Evolutionary conservation across 2,113 vertebrate genomes (phyloP), one percentile per base, ranked within the genome.

Genomic region (Oncorhynchus mykiss): DNA sequence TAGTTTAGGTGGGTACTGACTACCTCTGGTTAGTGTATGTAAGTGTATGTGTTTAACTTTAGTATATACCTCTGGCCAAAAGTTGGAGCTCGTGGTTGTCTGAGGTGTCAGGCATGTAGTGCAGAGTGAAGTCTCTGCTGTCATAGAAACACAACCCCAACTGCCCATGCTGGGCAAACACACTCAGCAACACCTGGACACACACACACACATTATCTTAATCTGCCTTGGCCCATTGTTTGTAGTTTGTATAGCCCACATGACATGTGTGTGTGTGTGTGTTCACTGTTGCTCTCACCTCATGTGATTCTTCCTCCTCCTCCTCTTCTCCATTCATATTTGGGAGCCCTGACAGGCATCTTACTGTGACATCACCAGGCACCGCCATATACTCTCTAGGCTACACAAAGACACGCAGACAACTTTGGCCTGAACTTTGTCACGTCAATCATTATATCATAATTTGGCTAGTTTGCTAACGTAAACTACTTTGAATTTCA

Each of bases 101-200:
- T 57, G 93, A 90, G 54, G 86, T 83, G 54, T 98, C 97, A 16
- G 90, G 86, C 97, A 99, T 97, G 67, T 94, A 96, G 84, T 96
- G 92, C 67, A 98, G 59, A 14, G 91, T 91, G 27, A 91, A 96
- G 65, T 97, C 94, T 78, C 88, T 92, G n/a, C 92, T 94, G 82
- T 97, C 93, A 72, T 98, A 99, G 48, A 96, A 99, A 79, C 95
- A 92, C 60, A 98, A 85, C 31, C 96, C 96, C 68, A 99, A 82
- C 74, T 93, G 87, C 14, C 94, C 94, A 16, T 93, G 90, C 64
- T 95, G 93, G 81, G 93, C 95, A 78, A 98, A 70, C 69, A 96
- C 91, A 89, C 95, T 96, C 76, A 97, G 83, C 69, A 96, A 94
- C 73, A 94, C 90, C 93, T 98, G 64, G 60, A 8, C 2, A 62